Conservation (phyloP, 2,797 vertebrate genomes). For the Thripadectes ignobilis region DNA sequence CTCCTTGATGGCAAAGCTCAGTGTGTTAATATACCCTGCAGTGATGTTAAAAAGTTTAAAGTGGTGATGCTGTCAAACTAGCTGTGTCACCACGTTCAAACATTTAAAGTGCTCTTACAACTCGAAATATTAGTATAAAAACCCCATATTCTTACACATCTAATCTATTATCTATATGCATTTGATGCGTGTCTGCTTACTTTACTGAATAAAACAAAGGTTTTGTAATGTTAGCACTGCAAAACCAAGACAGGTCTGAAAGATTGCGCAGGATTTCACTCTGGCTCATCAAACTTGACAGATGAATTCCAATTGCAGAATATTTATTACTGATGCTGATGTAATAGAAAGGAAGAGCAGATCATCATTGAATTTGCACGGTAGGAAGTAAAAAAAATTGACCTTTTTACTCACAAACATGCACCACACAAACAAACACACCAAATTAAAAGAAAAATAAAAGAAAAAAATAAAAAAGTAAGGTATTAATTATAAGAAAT, state of each 20-base stretch:
- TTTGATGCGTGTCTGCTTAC: neutral
- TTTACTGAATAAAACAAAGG: neutral
- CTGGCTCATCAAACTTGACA: neutral
- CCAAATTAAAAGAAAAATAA: too few species aligned
- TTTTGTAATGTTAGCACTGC: neutral
- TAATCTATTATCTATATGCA: neutral
- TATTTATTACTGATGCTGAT: neutral
- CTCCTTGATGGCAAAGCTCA: neutral
- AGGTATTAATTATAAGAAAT: neutral
- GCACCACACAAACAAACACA: neutral
- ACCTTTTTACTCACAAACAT: neutral
- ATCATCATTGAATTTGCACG: neutral
- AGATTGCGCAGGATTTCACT: neutral
- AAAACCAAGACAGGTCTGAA: neutral
- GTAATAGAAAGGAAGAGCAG: neutral
- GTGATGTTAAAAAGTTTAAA: constrained; percentile 24
- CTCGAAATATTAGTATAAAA: neutral
- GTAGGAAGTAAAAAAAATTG: neutral
- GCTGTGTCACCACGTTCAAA: constrained; percentile 22
- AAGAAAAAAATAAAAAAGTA: neutral
- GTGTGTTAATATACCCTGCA: neutral
- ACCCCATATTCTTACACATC: neutral
- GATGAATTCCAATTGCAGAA: neutral
- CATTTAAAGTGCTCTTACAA: neutral
- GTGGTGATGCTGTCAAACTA: neutral